Percentiles rank a stretch among this genome's conserved stretches.
These are phyloP conservation scores for Caenorhabditis sinica DNA, from an alignment of 2,888 invertebrate genomes.

Conservation along the genomic window DNA sequence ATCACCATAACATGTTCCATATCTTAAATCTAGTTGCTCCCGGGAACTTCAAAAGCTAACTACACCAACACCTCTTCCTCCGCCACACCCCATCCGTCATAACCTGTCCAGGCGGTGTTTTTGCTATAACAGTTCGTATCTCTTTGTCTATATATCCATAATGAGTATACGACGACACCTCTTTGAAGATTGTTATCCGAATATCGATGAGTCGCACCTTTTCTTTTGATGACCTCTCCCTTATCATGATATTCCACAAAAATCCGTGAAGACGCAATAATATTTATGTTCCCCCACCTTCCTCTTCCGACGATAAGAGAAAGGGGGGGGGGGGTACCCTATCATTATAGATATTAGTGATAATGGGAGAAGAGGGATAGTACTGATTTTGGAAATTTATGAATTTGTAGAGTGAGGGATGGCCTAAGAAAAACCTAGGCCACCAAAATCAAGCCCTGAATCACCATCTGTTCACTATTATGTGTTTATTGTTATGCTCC, in stretches of 20 bases:
- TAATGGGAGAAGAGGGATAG: too few relatives aligned
- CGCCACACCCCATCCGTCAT: conserved; percentile 5
- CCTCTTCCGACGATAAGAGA: neutral
- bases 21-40: too few relatives aligned
- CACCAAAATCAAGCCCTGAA: too few relatives aligned
- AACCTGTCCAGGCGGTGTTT: neutral
- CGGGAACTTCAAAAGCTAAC: neutral
- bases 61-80: neutral
- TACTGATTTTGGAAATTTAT: too few relatives aligned
- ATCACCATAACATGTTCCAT: too few relatives aligned
- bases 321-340: neutral
- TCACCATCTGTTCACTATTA: too few relatives aligned
- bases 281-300: conserved; percentile 38
- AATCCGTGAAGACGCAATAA: conserved; percentile 45
- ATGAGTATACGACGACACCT: conserved; percentile 9
- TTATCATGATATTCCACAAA: neutral
- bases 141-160: neutral
- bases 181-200: neutral
- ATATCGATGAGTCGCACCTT: conserved; percentile 46
- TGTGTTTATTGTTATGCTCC: too few relatives aligned
- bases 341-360: neutral
- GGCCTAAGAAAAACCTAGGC: too few relatives aligned
- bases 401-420: too few relatives aligned
- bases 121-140: neutral
- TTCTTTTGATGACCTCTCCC: conserved; percentile 38